A percentile compares a stretch with the other conserved stretches of the same genome.
Evolutionary conservation across 2,797 vertebrate genomes (phyloP).

Genomic region (Astyanax mexicanus): DNA sequence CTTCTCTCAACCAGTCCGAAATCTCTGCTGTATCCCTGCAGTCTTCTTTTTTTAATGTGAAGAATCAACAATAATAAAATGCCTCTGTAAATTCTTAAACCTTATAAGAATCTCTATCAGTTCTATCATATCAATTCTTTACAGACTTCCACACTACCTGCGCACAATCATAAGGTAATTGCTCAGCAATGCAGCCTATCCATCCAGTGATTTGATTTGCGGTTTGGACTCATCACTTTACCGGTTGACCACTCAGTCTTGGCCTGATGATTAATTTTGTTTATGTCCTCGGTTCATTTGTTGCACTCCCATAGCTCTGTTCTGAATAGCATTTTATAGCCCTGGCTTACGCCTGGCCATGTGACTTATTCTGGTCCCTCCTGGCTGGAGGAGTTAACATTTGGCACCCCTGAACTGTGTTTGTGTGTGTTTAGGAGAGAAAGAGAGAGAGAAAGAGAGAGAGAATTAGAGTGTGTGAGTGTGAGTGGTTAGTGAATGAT

Average conservation of each 20-base stretch:
- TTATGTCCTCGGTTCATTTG: slow-evolving; percentile 47
- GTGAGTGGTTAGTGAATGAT: slow-evolving; percentile 28
- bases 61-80: neutral
- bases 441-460: slow-evolving; percentile 21
- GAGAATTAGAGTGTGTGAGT: no score
- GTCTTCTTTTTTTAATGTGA: neutral
- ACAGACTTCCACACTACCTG: neutral
- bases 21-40: neutral
- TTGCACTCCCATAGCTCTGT: slow-evolving; percentile 35
- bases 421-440: slow-evolving; percentile 55
- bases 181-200: neutral
- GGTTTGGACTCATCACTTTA: slow-evolving; percentile 14
- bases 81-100: neutral
- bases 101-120: neutral
- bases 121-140: neutral
- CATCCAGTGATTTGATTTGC: slow-evolving; percentile 18
- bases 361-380: slow-evolving; percentile 55
- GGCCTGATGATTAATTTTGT: slow-evolving; percentile 49
- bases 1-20: slow-evolving; percentile 2
- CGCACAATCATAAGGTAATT: neutral
- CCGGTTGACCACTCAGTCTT: slow-evolving; percentile 25
- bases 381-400: slow-evolving; percentile 63
- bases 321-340: slow-evolving; percentile 45
- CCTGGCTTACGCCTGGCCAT: slow-evolving; percentile 35
- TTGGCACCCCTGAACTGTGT: slow-evolving; percentile 64